Conservation (phyloP, 2,113 vertebrate species). For the Thamnophis sirtalis region DNA sequence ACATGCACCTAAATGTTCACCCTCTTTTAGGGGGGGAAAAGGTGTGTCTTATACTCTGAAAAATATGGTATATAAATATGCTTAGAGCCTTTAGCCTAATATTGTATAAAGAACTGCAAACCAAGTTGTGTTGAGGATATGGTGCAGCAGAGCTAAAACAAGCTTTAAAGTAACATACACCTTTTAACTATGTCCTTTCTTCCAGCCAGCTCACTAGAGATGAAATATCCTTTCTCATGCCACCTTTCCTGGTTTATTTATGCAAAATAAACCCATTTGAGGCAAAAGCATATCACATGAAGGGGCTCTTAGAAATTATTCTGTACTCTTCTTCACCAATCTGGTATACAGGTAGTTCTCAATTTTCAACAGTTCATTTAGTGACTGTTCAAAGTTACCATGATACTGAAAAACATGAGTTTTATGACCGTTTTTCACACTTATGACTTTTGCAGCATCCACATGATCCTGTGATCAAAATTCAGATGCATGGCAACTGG, state of each 20-base stretch:
- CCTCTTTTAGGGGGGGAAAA: too few species aligned
- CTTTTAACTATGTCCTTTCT: not conserved
- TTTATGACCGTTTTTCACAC: too few species aligned
- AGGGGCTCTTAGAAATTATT: not conserved
- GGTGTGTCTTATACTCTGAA: too few species aligned
- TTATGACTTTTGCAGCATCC: too few species aligned
- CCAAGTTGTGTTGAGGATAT: not conserved
- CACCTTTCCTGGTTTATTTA: not conserved
- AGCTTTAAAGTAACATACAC: not conserved
- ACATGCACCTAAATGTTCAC: too few species aligned
- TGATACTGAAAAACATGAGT: too few species aligned
- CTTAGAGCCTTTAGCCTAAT: not conserved
- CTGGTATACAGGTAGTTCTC: too few species aligned
- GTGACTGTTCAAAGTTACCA: too few species aligned
- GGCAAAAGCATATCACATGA: not conserved
- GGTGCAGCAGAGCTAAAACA: not conserved
- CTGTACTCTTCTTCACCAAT: not conserved
- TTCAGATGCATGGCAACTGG: too few species aligned
- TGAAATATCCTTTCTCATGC: not conserved
- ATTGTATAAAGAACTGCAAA: not conserved
- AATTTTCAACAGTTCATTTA: too few species aligned
- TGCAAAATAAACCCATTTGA: not conserved
- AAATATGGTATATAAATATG: too few species aligned
- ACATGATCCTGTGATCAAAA: too few species aligned
- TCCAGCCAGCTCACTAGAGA: not conserved